Conservation (phyloP, 2,113 vertebrate species). For the Brachypodius melanocephalos region DNA sequence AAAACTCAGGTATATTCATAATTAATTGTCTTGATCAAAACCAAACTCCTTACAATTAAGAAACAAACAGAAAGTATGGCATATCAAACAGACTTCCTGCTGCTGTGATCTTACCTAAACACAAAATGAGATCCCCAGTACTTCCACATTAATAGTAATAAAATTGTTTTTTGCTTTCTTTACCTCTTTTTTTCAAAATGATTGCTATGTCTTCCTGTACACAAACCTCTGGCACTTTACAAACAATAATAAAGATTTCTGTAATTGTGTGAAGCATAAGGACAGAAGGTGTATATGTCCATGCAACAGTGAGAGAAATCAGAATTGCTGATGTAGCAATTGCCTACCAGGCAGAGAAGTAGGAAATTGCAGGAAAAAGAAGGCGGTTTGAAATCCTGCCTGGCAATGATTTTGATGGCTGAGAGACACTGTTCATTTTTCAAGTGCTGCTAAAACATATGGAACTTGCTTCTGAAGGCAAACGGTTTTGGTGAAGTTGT, state of each 20-base stretch:
- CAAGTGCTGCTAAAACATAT: not conserved
- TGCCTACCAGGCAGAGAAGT: not conserved
- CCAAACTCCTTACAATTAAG: conserved; percentile 51
- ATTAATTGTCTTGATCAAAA: conserved; percentile 64
- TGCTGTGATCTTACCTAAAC: conserved; percentile 58
- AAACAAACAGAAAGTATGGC: conserved; percentile 59
- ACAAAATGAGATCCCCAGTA: not conserved
- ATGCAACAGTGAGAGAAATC: not conserved
- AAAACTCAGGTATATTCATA: conserved; percentile 44
- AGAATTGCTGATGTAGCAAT: not conserved
- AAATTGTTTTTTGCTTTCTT: not conserved
- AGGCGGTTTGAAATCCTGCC: not conserved
- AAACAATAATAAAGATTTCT: not conserved
- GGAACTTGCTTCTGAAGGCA: not conserved
- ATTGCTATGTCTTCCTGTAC: not conserved
- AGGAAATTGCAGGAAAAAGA: not conserved
- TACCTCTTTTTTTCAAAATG: not conserved
- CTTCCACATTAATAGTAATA: conserved; percentile 3
- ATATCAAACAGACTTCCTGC: conserved; percentile 59
- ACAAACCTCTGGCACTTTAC: not conserved
- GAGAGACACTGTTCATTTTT: not conserved
- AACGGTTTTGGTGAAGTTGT: not conserved
- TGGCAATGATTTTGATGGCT: not conserved
- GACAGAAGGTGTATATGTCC: not conserved
- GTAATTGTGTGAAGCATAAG: not conserved